These are phyloP conservation scores for Drosophila robusta DNA, from an alignment of 2,888 invertebrate species.

Conservation along the genomic window DNA sequence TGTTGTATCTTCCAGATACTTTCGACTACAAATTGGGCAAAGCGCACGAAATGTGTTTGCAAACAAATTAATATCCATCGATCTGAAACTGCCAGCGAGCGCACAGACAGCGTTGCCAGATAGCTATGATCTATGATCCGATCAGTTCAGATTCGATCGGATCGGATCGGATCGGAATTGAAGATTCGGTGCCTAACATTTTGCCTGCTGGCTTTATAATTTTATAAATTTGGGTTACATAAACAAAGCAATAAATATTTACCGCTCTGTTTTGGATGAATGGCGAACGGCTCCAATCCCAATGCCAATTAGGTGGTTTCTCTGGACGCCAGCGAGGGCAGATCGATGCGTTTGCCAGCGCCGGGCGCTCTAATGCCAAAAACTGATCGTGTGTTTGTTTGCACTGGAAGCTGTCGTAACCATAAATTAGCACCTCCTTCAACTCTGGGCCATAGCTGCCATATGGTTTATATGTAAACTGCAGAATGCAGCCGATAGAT, in stretches of 20 bases:
- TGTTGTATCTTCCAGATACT: slow-evolving; percentile 56
- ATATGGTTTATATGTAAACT: slow-evolving; percentile 65
- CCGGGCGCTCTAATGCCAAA: slow-evolving; percentile 56
- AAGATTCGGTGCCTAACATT: slow-evolving; percentile 1
- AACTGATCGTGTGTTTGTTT: slow-evolving; percentile 22
- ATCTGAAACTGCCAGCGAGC: slow-evolving; percentile 61
- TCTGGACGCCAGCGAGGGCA: slow-evolving; percentile 34
- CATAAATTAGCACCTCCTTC: slow-evolving; percentile 71
- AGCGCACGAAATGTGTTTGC: slow-evolving; percentile 74
- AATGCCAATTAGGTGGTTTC: slow-evolving; percentile 52
- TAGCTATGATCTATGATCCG: slow-evolving; percentile 62
- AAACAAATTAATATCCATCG: slow-evolving; percentile 79
- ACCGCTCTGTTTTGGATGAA: slow-evolving; percentile 41
- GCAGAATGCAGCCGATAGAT: slow-evolving; percentile 64
- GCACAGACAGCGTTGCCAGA: slow-evolving; percentile 42
- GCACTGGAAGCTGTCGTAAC: slow-evolving; percentile 58
- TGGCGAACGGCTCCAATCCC: slow-evolving; percentile 19
- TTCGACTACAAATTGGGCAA: slow-evolving; percentile 67
- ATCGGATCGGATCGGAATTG: slow-evolving; percentile 8
- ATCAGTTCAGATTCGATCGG: slow-evolving; percentile 11
- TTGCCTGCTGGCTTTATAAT: slow-evolving; percentile 59
- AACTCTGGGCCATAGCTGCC: slow-evolving; percentile 54
- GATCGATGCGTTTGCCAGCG: slow-evolving; percentile 20
- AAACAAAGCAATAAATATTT: slow-evolving; percentile 71
- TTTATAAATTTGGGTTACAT: slow-evolving; percentile 71